Percentiles rank a stretch among this genome's conserved stretches.
These are phyloP conservation scores for Itoplectis maculator DNA, from an alignment of 2,888 invertebrate species.

Conservation along the genomic window DNA sequence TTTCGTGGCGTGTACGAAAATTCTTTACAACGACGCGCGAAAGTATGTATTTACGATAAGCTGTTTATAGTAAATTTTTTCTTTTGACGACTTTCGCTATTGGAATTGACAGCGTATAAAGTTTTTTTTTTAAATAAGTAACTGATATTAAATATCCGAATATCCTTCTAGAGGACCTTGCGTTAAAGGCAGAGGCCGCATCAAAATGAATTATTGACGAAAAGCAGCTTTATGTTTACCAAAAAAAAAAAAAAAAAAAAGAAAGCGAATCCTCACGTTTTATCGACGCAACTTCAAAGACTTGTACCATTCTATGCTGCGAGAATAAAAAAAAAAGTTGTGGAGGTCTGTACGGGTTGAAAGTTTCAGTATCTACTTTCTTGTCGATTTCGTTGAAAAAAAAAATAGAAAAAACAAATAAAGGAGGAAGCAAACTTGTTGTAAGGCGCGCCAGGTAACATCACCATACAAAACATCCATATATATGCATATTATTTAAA, in stretches of 20 bases:
- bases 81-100: constrained; percentile 8
- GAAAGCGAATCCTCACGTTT: constrained; percentile 24
- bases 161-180: constrained; percentile 1
- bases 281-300: constrained; percentile 31
- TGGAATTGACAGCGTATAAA: constrained; percentile 19
- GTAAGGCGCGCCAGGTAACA: constrained; percentile 46
- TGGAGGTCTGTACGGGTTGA: constrained; percentile 16
- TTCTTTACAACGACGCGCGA: constrained; percentile 14
- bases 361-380: constrained; percentile 49
- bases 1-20: constrained; percentile 46
- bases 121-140: constrained; percentile 8
- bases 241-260: constrained; percentile 43
- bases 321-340: constrained; percentile 32
- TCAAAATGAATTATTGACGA: constrained; percentile 19
- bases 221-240: constrained; percentile 54
- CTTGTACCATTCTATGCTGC: constrained; percentile 11
- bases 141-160: constrained; percentile 36
- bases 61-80: background rate
- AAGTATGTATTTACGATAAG: constrained; percentile 15
- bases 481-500: constrained; percentile 50
- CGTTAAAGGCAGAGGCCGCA: background rate
- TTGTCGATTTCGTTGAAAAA: constrained; percentile 38
- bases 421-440: constrained; percentile 37
- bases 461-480: constrained; percentile 49
- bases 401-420: background rate